A percentile compares a stretch with the other conserved stretches of the same genome.
Evolutionary conservation across 2,797 vertebrate species (phyloP).

Genomic region (Podargus strigoides): DNA sequence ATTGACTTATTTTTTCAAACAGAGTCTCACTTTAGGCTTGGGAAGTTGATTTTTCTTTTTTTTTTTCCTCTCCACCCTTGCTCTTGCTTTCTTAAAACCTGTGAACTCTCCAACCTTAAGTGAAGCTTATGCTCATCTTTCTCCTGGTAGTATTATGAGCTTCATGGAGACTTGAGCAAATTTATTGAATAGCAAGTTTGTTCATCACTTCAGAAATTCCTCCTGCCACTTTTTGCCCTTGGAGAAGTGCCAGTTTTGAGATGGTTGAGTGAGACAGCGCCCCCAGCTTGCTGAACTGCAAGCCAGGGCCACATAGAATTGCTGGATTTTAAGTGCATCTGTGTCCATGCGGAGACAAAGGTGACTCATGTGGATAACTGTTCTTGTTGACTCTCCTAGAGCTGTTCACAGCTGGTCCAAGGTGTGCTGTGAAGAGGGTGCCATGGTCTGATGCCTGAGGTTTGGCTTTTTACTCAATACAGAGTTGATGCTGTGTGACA

Average conservation of each 20-base stretch:
- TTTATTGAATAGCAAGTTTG: neutral
- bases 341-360: fast-evolving
- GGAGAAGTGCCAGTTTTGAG: neutral
- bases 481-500: neutral
- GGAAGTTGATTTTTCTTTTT: neutral
- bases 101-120: neutral
- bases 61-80: neutral
- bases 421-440: neutral
- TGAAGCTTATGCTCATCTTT: neutral
- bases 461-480: neutral
- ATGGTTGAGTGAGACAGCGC: fast-evolving
- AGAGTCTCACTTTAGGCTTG: neutral
- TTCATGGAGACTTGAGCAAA: neutral
- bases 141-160: fast-evolving
- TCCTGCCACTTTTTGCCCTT: neutral
- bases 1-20: neutral
- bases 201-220: neutral
- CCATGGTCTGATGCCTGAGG: neutral
- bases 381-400: neutral
- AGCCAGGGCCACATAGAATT: fast-evolving
- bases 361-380: fast-evolving
- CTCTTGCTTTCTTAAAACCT: neutral
- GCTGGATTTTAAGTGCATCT: neutral
- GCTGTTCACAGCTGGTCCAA: neutral
- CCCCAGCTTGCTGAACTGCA: neutral